phyloP scores from a whole-genome alignment of 2,797 vertebrate species.

The Oreochromis mossambicus region DNA sequence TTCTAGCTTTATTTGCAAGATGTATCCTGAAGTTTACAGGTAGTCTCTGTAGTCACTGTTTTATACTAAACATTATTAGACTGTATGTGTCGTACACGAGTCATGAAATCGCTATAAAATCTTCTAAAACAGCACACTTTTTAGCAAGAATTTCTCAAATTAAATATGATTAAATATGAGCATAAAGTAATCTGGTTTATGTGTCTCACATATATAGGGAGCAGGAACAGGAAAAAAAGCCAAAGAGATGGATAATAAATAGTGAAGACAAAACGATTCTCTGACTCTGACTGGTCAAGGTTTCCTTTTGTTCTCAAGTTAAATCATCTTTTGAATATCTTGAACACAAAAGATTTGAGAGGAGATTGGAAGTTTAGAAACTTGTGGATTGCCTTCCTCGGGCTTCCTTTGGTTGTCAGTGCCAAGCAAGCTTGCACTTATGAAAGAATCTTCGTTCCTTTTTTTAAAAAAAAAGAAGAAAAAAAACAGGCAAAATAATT shows the following conservation, averaged over 20 bases:
- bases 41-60: background rate
- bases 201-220: background rate
- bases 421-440: background rate
- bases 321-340: background rate
- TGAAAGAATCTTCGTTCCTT: background rate
- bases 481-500: background rate
- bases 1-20: background rate
- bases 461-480: accelerated
- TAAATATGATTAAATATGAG: background rate
- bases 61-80: background rate
- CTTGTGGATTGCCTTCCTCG: background rate
- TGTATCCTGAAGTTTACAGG: background rate
- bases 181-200: background rate
- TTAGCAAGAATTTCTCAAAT: background rate
- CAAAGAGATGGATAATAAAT: background rate
- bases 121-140: background rate
- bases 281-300: background rate
- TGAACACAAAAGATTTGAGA: background rate
- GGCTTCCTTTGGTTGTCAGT: background rate
- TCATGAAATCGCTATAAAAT: background rate
- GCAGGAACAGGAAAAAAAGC: background rate
- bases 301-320: background rate
- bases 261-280: background rate
- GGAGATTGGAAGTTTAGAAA: background rate
- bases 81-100: background rate